Evolutionary conservation across 64 coral and sea anemone species (phyloP).

Genomic region (Stichodactyla helianthus): DNA sequence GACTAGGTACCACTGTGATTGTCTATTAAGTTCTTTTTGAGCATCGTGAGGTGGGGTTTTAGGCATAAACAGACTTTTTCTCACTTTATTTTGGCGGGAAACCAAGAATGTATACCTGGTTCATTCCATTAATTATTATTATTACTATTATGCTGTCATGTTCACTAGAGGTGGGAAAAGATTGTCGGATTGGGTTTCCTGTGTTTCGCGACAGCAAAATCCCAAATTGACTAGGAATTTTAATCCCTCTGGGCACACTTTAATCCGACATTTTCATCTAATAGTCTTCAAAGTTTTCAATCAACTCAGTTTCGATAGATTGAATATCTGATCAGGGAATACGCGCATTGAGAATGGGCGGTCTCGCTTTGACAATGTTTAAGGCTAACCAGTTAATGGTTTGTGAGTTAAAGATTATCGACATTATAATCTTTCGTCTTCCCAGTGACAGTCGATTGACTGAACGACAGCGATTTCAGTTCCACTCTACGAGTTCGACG

Average conservation of each 20-base stretch:
- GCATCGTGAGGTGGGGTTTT: too few relatives aligned
- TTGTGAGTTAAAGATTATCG: background rate
- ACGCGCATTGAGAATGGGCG: background rate
- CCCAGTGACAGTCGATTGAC: background rate
- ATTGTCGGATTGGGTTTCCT: background rate
- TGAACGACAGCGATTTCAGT: background rate
- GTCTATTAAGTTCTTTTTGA: too few relatives aligned
- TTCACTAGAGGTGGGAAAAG: background rate
- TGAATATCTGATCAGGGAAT: background rate
- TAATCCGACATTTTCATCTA: constrained; percentile 11
- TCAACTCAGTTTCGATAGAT: background rate
- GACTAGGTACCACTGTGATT: too few relatives aligned
- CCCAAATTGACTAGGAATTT: background rate
- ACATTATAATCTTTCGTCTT: background rate
- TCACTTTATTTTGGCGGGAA: background rate
- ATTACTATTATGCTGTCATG: background rate
- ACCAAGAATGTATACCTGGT: background rate
- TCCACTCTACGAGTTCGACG: background rate
- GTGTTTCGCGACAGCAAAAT: background rate
- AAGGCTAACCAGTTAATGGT: background rate
- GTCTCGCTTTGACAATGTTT: background rate
- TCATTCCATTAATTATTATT: background rate
- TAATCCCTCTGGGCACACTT: background rate
- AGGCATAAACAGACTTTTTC: too few relatives aligned
- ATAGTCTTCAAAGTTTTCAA: background rate